A percentile compares a stretch with the other conserved stretches of the same genome.
Conservation (phyloP, 2,797 vertebrate genomes). For the Glyptemys insculpta region DNA sequence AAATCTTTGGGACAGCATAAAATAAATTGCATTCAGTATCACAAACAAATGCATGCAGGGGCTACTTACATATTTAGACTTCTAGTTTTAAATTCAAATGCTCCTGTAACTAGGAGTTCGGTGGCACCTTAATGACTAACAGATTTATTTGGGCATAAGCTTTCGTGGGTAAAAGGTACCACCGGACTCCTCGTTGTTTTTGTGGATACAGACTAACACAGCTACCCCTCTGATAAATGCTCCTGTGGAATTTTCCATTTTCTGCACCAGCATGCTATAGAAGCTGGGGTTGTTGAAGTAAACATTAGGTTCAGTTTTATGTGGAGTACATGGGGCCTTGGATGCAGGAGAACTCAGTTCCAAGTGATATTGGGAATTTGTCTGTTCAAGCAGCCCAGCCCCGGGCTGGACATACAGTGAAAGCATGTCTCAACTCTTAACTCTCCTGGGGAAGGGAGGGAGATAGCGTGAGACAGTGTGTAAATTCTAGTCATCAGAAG, state of each 20-base stretch:
- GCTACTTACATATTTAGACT: neutral
- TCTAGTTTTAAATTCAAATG: neutral
- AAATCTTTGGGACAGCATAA: neutral
- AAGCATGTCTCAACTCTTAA: neutral
- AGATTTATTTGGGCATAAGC: too few species aligned
- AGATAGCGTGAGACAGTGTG: neutral
- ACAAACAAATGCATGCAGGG: neutral
- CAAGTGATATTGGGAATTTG: neutral
- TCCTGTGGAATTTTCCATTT: neutral
- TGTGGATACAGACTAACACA: too few species aligned
- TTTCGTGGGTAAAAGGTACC: too few species aligned
- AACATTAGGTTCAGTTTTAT: neutral
- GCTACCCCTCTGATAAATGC: too few species aligned
- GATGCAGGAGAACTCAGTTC: neutral
- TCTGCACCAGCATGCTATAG: neutral
- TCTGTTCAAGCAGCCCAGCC: neutral
- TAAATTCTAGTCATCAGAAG: neutral
- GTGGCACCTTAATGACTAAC: too few species aligned
- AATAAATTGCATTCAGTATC: neutral
- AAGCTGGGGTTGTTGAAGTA: neutral
- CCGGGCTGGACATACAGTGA: neutral
- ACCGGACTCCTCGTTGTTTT: too few species aligned
- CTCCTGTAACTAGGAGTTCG: too few species aligned
- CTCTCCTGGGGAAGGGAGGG: neutral
- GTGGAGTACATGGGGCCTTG: neutral